These are phyloP conservation scores for Willowsia nigromaculata DNA, from an alignment of 2,888 invertebrate genomes.

Conservation along the genomic window DNA sequence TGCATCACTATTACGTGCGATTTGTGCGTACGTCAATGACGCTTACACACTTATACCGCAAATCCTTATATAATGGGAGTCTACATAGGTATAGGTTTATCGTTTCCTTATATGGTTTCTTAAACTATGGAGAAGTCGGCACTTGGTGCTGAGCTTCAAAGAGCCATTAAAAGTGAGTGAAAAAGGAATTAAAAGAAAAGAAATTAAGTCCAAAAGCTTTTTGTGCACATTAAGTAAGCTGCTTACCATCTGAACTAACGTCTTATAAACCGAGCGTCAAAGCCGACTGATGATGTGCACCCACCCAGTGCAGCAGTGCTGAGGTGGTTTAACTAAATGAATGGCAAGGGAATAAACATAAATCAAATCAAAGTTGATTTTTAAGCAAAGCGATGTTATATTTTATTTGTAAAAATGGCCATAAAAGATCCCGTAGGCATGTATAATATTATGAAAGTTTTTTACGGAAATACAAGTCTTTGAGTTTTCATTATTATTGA, in stretches of 20 bases:
- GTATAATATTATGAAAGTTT: too few species aligned
- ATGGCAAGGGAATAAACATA: background rate
- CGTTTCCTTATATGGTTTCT: too few species aligned
- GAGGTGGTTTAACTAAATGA: background rate
- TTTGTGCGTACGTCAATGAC: background rate
- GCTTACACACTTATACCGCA: background rate
- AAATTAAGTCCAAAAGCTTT: constrained; percentile 41
- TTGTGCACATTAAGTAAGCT: constrained; percentile 56
- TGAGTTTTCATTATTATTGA: too few species aligned
- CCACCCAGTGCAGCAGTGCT: background rate
- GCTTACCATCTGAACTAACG: constrained; percentile 33
- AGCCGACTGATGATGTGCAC: constrained; percentile 8
- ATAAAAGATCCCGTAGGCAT: too few species aligned
- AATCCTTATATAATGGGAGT: background rate
- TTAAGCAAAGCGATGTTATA: background rate
- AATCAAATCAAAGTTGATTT: background rate
- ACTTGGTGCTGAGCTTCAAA: background rate
- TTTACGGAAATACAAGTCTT: too few species aligned
- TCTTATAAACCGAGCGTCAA: constrained; percentile 37
- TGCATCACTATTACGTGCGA: background rate
- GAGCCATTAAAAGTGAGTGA: constrained; percentile 24
- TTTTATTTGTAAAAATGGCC: too few species aligned
- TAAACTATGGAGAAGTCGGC: background rate
- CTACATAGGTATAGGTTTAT: too few species aligned
- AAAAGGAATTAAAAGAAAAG: constrained; percentile 43